Percentiles rank a stretch among this genome's conserved stretches.
These are phyloP conservation scores for Parapristionchus giblindavisi DNA, from an alignment of 2,888 invertebrate species.

Conservation along the genomic window DNA sequence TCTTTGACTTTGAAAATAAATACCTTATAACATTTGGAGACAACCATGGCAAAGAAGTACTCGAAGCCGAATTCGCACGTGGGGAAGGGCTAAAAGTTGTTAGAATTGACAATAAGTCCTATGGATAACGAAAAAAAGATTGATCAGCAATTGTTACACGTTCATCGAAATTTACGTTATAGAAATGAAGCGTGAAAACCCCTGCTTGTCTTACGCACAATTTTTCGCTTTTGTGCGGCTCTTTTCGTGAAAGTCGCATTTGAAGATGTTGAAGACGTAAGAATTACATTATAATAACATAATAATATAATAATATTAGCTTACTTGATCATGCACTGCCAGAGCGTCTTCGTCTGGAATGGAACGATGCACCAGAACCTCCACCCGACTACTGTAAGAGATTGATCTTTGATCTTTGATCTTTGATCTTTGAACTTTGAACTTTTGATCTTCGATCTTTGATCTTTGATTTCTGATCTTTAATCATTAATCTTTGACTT, in stretches of 20 bases:
- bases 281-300: not conserved
- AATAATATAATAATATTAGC: not conserved
- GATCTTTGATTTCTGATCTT: not conserved
- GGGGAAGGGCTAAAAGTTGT: slow-evolving; percentile 57
- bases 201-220: too few species aligned
- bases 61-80: slow-evolving; percentile 69
- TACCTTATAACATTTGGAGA: slow-evolving; percentile 68
- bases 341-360: slow-evolving; percentile 49
- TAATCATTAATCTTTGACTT: slow-evolving; percentile 37
- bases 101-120: not conserved
- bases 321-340: slow-evolving; percentile 38
- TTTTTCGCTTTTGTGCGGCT: too few species aligned
- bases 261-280: not conserved
- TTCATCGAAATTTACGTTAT: too few species aligned
- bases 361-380: slow-evolving; percentile 55
- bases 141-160: too few species aligned
- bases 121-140: not conserved
- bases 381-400: slow-evolving; percentile 43
- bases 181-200: too few species aligned
- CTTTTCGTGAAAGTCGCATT: too few species aligned
- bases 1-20: too few species aligned
- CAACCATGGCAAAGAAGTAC: slow-evolving; percentile 68
- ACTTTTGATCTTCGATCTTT: not conserved
- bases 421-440: slow-evolving; percentile 4
- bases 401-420: too few species aligned